Evolutionary conservation across 2,797 vertebrate genomes (phyloP), one percentile per base, ranked within the genome.

Genomic region (Amblyopsis hoosieri): DNA sequence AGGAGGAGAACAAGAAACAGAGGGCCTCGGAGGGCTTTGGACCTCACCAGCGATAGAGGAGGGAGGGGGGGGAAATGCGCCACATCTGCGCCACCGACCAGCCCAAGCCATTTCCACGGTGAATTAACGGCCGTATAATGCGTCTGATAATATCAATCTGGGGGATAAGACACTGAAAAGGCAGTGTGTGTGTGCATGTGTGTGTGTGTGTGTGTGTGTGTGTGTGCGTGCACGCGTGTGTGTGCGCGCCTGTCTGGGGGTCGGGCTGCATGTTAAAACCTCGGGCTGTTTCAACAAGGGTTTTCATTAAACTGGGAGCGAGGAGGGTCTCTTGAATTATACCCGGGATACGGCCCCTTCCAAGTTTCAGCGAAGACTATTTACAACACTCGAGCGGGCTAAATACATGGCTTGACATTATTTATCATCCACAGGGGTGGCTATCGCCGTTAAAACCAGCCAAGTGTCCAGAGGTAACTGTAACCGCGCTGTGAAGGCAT

Each of bases 61-160:
- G 87, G 88, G 69, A 74, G 92, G n/a, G 6, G 89, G 89, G 88
- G 69, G 75, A 92, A 69, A 93, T 94, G 94, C 92, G 89, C 92
- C 96, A 97, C 96, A 98, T 97, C 96, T 97, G 96, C 94, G 95
- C 93, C 81, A 88, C 94, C 90, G 91, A 93, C 94, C 91, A 87
- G 93, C 93, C 94, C 88, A 92, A 95, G 93, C 96, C 94, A 97
- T 97, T 96, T 96, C 94, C 95, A 95, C 93, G 93, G 94, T 94
- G 95, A 97, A 96, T 97, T 96, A 97, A 96, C 94, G 91, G 93
- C 94, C 95, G 94, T 96, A 96, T 96, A 96, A 96, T 97, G 95
- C 94, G 96, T 95, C 95, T 95, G 95, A 96, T 96, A 95, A 86
- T 95, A 95, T 97, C 94, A 95, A 95, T 95, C 93, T 90, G 92